A percentile compares a stretch with the other conserved stretches of the same genome.
Conservation (phyloP, 2,797 vertebrate species). For the Acanthopagrus latus region DNA sequence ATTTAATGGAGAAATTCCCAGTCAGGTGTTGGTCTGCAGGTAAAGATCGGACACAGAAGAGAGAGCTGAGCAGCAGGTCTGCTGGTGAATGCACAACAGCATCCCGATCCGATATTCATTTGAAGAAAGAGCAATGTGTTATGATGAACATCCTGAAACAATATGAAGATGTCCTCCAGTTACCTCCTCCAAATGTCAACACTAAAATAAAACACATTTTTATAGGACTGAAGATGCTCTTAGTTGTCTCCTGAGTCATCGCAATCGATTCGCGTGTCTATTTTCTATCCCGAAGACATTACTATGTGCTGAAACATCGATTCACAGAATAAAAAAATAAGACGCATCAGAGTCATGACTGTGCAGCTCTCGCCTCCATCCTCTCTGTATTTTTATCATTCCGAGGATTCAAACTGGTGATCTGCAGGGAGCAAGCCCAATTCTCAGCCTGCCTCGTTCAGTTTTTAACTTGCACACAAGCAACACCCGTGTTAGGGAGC, state of each 20-base stretch:
- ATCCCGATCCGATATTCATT: not conserved
- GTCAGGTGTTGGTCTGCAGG: too few relatives aligned
- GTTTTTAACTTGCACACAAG: constrained; percentile 7
- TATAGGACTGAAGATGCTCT: not conserved
- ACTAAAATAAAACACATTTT: not conserved
- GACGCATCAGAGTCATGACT: constrained; percentile 40
- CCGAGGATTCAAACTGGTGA: constrained; percentile 17
- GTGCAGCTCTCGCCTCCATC: constrained; percentile 47
- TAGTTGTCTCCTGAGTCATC: constrained; percentile 2
- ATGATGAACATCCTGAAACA: not conserved
- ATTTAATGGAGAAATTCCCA: not conserved
- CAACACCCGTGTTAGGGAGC: not conserved
- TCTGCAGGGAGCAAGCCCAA: not conserved
- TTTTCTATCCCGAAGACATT: constrained; percentile 10
- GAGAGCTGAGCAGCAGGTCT: not conserved
- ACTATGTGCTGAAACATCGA: constrained; percentile 29
- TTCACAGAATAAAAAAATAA: constrained; percentile 60
- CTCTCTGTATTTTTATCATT: constrained; percentile 32
- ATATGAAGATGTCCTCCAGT: not conserved
- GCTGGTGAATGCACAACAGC: not conserved
- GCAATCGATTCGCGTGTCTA: not conserved
- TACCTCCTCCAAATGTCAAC: not conserved
- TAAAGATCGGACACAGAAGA: too few relatives aligned
- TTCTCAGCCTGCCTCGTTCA: not conserved
- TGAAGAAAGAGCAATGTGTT: not conserved